Evolutionary conservation across 2,797 vertebrate genomes (phyloP).

Genomic region (Cryptoprocta ferox): DNA sequence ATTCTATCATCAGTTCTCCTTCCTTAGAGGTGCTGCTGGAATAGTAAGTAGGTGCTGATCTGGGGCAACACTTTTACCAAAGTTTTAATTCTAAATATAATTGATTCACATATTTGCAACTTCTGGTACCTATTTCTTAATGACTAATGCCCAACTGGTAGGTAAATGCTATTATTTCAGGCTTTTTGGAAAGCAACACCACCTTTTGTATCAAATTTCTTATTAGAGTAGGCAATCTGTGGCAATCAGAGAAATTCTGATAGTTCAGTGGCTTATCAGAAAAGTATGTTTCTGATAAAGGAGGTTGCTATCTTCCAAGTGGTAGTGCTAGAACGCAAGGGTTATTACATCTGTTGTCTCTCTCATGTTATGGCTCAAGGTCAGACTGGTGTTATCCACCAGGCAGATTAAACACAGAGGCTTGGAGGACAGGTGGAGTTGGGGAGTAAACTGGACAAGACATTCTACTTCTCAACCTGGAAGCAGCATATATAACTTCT

Average conservation of each 20-base stretch:
- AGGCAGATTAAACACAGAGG: not conserved
- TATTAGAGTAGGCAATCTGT: not conserved
- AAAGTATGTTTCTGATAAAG: not conserved
- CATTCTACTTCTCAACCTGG: not conserved
- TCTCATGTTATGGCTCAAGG: not conserved
- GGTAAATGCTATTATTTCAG: not conserved
- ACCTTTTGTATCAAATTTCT: not conserved
- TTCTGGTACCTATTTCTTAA: not conserved
- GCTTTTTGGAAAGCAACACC: not conserved
- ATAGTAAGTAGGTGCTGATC: not conserved
- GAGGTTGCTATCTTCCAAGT: not conserved
- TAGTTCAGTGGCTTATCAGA: not conserved
- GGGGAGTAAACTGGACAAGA: not conserved
- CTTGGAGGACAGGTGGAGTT: fast-evolving
- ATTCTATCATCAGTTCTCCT: not conserved
- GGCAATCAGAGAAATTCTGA: not conserved
- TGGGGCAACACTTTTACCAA: not conserved
- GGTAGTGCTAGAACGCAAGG: not conserved
- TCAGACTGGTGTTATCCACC: not conserved
- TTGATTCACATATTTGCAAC: not conserved
- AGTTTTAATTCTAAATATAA: not conserved
- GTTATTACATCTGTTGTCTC: not conserved
- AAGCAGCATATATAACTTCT: not conserved
- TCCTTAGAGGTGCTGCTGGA: not conserved
- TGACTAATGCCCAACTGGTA: not conserved